Conservation (phyloP, 2,888 invertebrate species). For the Cephus nigrinus region DNA sequence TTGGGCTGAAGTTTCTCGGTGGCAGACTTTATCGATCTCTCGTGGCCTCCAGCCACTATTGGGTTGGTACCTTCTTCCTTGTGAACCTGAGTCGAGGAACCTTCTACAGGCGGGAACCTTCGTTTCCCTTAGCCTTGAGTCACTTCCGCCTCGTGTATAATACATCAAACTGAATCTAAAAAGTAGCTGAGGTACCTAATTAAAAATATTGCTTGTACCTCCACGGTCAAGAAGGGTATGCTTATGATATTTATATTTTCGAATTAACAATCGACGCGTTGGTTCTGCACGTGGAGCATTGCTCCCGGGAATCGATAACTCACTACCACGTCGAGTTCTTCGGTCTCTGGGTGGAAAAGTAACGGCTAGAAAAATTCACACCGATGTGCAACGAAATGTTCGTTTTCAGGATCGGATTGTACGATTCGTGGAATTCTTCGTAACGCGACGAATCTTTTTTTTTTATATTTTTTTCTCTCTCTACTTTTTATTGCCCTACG, state of each 20-base stretch:
- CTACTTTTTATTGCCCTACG: not conserved
- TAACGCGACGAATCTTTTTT: not conserved
- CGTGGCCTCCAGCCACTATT: slow-evolving; percentile 18
- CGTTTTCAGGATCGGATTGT: not conserved
- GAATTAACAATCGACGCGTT: not conserved
- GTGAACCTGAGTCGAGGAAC: not conserved
- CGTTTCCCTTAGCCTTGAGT: not conserved
- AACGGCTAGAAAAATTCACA: not conserved
- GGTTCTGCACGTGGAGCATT: not conserved
- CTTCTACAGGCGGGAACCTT: not conserved
- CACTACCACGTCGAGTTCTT: not conserved
- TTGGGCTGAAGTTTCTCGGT: slow-evolving; percentile 24
- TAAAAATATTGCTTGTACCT: not conserved
- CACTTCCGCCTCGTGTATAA: not conserved
- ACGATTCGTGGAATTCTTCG: not conserved
- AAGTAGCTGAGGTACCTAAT: not conserved
- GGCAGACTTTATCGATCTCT: slow-evolving; percentile 35
- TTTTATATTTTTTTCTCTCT: not conserved
- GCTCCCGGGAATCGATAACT: not conserved
- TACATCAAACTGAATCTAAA: not conserved
- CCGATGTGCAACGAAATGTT: not conserved
- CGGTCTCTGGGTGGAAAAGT: not conserved
- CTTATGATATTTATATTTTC: not conserved
- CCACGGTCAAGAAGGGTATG: not conserved
- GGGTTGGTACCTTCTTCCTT: slow-evolving; percentile 43